Evolutionary conservation across 1,140 invertebrate genomes (phyloP).

Genomic region (Nasonia giraulti): DNA sequence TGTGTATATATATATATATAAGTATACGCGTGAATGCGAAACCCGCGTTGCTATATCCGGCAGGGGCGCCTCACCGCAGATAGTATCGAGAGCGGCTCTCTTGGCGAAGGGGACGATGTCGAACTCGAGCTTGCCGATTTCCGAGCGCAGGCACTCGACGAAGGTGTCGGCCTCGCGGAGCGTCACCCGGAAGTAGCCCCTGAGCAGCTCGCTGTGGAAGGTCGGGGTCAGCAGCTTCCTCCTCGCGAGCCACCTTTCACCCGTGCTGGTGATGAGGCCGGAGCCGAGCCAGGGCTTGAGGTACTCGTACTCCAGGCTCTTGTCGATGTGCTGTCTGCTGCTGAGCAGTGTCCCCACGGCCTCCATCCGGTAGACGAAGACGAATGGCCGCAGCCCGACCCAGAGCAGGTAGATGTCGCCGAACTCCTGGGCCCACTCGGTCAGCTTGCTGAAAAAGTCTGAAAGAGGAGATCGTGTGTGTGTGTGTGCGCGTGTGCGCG

Average conservation of each 20-base stretch:
- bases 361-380: slow-evolving; percentile 65
- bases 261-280: slow-evolving; percentile 77
- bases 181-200: slow-evolving; percentile 79
- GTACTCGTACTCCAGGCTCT: slow-evolving; percentile 78
- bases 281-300: slow-evolving; percentile 79
- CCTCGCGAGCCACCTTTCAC: slow-evolving; percentile 80
- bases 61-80: slow-evolving; percentile 74
- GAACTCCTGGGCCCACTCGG: slow-evolving; percentile 60
- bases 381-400: slow-evolving; percentile 64
- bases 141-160: slow-evolving; percentile 78
- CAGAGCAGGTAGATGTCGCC: slow-evolving; percentile 65
- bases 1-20: too few species aligned
- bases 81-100: slow-evolving; percentile 82
- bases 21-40: too few species aligned
- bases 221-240: slow-evolving; percentile 85
- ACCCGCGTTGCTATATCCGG: too few species aligned
- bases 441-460: slow-evolving; percentile 64
- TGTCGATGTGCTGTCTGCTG: slow-evolving; percentile 76
- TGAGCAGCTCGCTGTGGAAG: slow-evolving; percentile 85
- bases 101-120: slow-evolving; percentile 77
- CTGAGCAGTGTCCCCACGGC: slow-evolving; percentile 64
- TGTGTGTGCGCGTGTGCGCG: too few species aligned
- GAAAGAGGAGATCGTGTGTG: too few species aligned
- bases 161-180: slow-evolving; percentile 73
- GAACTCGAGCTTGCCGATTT: slow-evolving; percentile 78